Percentiles rank a stretch among this genome's conserved stretches.
Conservation (phyloP, 1,140 invertebrate species). For the Potamilus streckersoni region DNA sequence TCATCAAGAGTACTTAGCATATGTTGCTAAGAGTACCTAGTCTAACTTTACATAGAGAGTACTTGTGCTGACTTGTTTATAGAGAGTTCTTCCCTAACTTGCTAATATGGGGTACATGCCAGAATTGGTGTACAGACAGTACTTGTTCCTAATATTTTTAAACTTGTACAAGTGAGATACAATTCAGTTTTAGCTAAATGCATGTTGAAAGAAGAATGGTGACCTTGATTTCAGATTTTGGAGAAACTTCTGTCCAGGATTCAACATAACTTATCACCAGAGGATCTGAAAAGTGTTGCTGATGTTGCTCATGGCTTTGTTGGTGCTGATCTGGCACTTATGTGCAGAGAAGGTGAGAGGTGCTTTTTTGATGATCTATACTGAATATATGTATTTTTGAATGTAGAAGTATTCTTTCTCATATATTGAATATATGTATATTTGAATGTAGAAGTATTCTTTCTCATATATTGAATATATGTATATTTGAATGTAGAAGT, state of each 20-base stretch:
- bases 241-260: slow-evolving; percentile 41
- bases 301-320: slow-evolving; percentile 87
- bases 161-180: too few relatives aligned
- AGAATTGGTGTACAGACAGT: too few relatives aligned
- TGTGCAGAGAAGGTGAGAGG: slow-evolving; percentile 75
- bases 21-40: too few relatives aligned
- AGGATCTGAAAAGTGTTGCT: slow-evolving; percentile 76
- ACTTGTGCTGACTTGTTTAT: too few relatives aligned
- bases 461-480: background rate
- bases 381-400: background rate
- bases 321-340: slow-evolving; percentile 83
- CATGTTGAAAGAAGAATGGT: too few relatives aligned
- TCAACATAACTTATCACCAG: slow-evolving; percentile 71
- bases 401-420: background rate
- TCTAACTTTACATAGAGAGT: too few relatives aligned
- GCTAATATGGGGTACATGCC: too few relatives aligned
- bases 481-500: background rate
- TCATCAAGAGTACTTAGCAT: too few relatives aligned
- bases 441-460: background rate
- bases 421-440: background rate
- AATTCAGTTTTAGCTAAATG: too few relatives aligned
- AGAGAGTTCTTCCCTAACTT: too few relatives aligned
- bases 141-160: too few relatives aligned
- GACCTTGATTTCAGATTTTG: slow-evolving; percentile 53
- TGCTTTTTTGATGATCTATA: slow-evolving; percentile 3